A percentile compares a stretch with the other conserved stretches of the same genome.
phyloP scores from a whole-genome alignment of 1,140 invertebrate species.

The Bicyclus anynana region DNA sequence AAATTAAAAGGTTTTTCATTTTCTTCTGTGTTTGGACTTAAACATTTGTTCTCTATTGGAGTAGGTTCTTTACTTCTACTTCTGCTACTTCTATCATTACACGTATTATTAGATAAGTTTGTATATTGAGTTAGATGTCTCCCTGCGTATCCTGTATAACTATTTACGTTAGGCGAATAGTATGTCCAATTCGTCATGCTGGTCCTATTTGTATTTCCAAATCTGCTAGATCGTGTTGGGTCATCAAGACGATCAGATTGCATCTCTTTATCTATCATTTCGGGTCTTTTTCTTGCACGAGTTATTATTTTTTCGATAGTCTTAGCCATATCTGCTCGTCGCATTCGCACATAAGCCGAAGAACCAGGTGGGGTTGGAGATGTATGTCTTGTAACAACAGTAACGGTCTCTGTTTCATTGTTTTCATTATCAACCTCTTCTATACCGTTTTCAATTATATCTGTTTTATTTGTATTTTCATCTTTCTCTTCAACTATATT shows the following conservation, averaged over 20 bases:
- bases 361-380: slow-evolving; percentile 86
- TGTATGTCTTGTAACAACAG: slow-evolving; percentile 84
- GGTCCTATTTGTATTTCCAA: slow-evolving; percentile 77
- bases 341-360: slow-evolving; percentile 80
- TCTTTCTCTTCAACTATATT: slow-evolving; percentile 24
- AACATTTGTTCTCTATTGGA: slow-evolving; percentile 38
- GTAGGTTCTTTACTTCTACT: slow-evolving; percentile 58
- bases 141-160: slow-evolving; percentile 63
- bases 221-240: slow-evolving; percentile 79
- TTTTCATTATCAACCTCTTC: slow-evolving; percentile 23
- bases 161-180: slow-evolving; percentile 80
- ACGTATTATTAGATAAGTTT: slow-evolving; percentile 36
- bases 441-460: slow-evolving; percentile 7
- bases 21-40: slow-evolving; percentile 31
- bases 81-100: slow-evolving; percentile 52
- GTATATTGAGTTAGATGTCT: slow-evolving; percentile 70
- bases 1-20: slow-evolving; percentile 26
- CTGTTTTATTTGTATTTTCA: slow-evolving; percentile 46
- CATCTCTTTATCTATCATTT: slow-evolving; percentile 81
- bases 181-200: slow-evolving; percentile 80
- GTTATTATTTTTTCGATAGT: slow-evolving; percentile 82
- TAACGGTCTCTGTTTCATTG: slow-evolving; percentile 72
- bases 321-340: slow-evolving; percentile 84
- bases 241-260: slow-evolving; percentile 84
- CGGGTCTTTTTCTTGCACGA: slow-evolving; percentile 74